Base-by-base conservation (phyloP, 2,888 invertebrate species). In the Stenoptilia bipunctidactyla region DNA sequence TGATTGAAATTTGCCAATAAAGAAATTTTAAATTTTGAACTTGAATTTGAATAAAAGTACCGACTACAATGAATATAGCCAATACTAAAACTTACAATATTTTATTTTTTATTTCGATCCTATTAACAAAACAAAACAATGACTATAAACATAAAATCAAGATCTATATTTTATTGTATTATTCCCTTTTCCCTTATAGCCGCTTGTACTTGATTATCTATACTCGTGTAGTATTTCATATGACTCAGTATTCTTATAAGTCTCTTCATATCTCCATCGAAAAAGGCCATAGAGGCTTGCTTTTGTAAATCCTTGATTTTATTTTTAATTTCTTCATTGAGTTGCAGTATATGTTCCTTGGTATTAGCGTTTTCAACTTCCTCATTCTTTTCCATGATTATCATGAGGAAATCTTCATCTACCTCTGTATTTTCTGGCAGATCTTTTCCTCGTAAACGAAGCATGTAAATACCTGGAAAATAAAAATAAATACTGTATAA, bases 381-480 rank as follows among this genome's bases (percentile, higher is more conserved):
- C 79, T 97, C 96, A 71, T 96, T 97, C 41, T 91, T 86, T 58
- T 94, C 94, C 94, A 97, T 94, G 47, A 97, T 92, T 65, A 90
- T 85, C 84, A 90, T 87, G 0, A 96, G 83, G 61, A 95, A 93
- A 47, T 85, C 84, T 39, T 87, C 82, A 53, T 92, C 88, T 10
- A 89, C 58, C 45, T 87, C 85, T 13, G 90, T 90, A 27, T 88
- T 86, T 62, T 92, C 90, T 0, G 90, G 86, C 47, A 93, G 83
- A 9, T 85, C 74, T 42, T 87, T 66, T 0, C 91, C 91, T 49
- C 88, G 82, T 37, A 94, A 68, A 50, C 86, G 69, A 14, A 98
- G 76, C 68, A 98, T 85, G 64, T 98, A 97, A 44, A 93, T 85
- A 1, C 95, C 88, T 62, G 69, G 49, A 51, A 50, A 41, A 9